Evolutionary conservation across 2,797 vertebrate genomes (phyloP).

Genomic region (Sebastolobus alascanus): DNA sequence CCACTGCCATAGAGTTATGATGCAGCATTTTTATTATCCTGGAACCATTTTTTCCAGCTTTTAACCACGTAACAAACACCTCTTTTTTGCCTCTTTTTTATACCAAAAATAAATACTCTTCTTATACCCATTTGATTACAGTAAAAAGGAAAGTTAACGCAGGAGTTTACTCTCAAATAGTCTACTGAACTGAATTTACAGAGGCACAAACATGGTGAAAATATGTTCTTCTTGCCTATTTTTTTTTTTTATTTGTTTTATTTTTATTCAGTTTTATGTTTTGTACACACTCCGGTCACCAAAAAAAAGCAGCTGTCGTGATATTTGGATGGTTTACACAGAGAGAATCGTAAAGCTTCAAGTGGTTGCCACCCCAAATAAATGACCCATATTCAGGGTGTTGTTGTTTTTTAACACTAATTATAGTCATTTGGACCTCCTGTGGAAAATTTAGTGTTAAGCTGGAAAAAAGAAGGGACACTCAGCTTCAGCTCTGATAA

Average conservation of each 20-base stretch:
- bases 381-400: not conserved
- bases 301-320: not conserved
- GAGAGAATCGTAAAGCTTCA: not conserved
- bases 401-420: not conserved
- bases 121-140: not conserved
- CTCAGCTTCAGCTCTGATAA: not conserved
- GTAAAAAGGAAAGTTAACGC: not conserved
- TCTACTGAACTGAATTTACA: not conserved
- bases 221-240: not conserved
- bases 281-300: not conserved
- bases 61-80: not conserved
- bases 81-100: not conserved
- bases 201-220: not conserved
- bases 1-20: not conserved
- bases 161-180: not conserved
- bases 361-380: not conserved
- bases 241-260: too few species aligned
- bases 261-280: not conserved
- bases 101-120: not conserved
- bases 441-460: not conserved
- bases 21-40: slow-evolving; percentile 6
- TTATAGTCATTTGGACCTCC: not conserved
- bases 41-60: not conserved
- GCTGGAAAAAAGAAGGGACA: not conserved
- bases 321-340: not conserved